phyloP scores from a whole-genome alignment of 2,797 vertebrate species.

The Scolopax bukidnonensis region DNA sequence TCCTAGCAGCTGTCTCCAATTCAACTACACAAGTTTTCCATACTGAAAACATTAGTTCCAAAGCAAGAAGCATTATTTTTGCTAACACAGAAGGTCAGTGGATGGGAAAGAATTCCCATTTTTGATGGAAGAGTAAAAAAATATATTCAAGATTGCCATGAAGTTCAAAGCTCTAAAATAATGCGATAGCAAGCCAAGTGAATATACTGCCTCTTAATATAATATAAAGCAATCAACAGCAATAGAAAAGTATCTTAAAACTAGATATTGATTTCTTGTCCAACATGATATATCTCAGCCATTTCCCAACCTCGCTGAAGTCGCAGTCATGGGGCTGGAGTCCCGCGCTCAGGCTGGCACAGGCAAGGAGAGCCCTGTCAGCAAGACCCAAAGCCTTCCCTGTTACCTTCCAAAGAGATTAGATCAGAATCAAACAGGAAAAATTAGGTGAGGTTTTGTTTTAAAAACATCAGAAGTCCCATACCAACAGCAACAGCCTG shows the following conservation, averaged over 20 bases:
- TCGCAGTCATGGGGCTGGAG: neutral
- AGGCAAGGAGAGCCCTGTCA: neutral
- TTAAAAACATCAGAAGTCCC: neutral
- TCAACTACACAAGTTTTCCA: neutral
- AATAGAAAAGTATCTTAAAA: constrained; percentile 54
- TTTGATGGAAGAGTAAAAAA: neutral
- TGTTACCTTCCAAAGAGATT: neutral
- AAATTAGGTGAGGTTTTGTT: neutral
- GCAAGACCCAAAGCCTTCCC: neutral
- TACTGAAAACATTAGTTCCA: neutral
- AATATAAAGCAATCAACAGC: constrained; percentile 48
- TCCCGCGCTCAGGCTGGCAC: neutral
- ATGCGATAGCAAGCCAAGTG: neutral
- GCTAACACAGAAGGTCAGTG: neutral
- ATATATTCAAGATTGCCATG: neutral
- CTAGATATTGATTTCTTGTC: constrained; percentile 53
- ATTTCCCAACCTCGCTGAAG: neutral
- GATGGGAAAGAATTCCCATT: neutral
- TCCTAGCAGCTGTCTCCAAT: neutral
- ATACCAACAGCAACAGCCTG: neutral
- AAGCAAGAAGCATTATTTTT: neutral
- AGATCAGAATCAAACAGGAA: neutral
- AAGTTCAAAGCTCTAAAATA: neutral
- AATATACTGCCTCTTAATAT: neutral
- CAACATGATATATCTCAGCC: neutral